A percentile compares a stretch with the other conserved stretches of the same genome.
These are phyloP conservation scores for Meteorus colon DNA, from an alignment of 2,888 invertebrate species.

Conservation along the genomic window DNA sequence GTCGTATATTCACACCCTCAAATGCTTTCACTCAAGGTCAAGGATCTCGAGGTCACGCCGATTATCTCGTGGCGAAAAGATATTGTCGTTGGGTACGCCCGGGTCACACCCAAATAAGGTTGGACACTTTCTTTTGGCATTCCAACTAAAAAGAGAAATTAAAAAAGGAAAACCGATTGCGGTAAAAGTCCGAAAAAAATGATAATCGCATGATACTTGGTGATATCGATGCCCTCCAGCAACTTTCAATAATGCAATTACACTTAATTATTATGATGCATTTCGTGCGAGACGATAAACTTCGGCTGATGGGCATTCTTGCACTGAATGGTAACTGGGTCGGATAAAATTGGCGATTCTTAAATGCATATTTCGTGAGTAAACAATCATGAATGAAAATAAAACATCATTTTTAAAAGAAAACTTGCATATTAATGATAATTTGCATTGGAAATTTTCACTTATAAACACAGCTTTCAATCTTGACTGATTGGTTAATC, in stretches of 20 bases:
- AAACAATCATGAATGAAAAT: constrained; percentile 4
- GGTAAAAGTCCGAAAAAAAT: constrained; percentile 15
- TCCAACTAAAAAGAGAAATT: constrained; percentile 7
- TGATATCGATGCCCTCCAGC: constrained; percentile 44
- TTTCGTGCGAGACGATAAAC: constrained; percentile 30
- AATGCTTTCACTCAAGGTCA: constrained; percentile 45
- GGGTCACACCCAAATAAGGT: constrained; percentile 34
- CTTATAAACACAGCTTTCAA: constrained; percentile 1
- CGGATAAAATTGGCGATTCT: constrained; percentile 53
- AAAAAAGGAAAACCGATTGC: constrained; percentile 5
- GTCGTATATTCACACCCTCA: constrained; percentile 27
- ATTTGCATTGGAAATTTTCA: neutral
- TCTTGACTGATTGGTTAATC: neutral
- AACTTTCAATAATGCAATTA: constrained; percentile 51
- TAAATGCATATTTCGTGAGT: constrained; percentile 47
- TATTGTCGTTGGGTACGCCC: constrained; percentile 28
- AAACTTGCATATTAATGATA: neutral
- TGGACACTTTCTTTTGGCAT: constrained; percentile 30
- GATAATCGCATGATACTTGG: constrained; percentile 27
- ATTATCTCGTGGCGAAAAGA: constrained; percentile 36
- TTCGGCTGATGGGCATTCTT: constrained; percentile 39
- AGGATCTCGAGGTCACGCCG: constrained; percentile 30
- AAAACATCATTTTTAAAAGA: neutral
- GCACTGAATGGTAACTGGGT: constrained; percentile 63
- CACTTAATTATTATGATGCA: constrained; percentile 47